Evolutionary conservation across 2,888 invertebrate genomes (phyloP).

Genomic region (Volucella bombylans): DNA sequence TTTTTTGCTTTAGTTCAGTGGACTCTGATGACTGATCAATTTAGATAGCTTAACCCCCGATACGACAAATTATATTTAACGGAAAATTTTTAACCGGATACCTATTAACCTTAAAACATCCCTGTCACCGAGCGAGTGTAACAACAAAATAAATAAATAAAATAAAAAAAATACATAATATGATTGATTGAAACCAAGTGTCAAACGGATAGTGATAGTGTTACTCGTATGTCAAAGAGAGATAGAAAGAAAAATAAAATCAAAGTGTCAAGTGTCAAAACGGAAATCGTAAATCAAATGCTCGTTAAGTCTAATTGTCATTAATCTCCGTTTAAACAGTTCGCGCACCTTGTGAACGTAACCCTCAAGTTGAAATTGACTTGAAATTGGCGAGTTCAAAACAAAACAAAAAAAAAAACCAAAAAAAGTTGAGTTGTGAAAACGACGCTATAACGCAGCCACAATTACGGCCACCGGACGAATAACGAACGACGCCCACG

Average conservation of each 20-base stretch:
- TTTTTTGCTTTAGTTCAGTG: constrained; percentile 64
- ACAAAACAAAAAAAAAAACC: constrained; percentile 15
- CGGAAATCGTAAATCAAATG: constrained; percentile 35
- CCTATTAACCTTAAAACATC: too few relatives aligned
- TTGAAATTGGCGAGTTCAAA: background rate
- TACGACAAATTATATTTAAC: background rate
- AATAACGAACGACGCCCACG: constrained; percentile 71
- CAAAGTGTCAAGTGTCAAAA: background rate
- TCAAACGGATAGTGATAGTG: constrained; percentile 25
- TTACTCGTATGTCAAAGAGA: background rate
- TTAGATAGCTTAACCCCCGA: constrained; percentile 47
- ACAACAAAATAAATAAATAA: constrained; percentile 4
- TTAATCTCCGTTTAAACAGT: constrained; percentile 42
- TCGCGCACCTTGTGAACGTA: constrained; percentile 45
- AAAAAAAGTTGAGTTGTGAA: constrained; percentile 42
- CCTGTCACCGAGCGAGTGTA: too few relatives aligned
- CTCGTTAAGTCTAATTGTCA: constrained; percentile 29
- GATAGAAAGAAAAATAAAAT: too few relatives aligned
- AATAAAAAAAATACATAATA: constrained; percentile 14
- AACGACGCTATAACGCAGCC: constrained; percentile 67
- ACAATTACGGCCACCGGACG: constrained; percentile 74
- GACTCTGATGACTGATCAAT: constrained; percentile 63
- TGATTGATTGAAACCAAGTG: constrained; percentile 36
- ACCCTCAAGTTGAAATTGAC: constrained; percentile 9
- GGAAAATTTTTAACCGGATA: constrained; percentile 10